A percentile compares a stretch with the other conserved stretches of the same genome.
Evolutionary conservation across 2,113 vertebrate genomes (phyloP).

Genomic region (Morone saxatilis): DNA sequence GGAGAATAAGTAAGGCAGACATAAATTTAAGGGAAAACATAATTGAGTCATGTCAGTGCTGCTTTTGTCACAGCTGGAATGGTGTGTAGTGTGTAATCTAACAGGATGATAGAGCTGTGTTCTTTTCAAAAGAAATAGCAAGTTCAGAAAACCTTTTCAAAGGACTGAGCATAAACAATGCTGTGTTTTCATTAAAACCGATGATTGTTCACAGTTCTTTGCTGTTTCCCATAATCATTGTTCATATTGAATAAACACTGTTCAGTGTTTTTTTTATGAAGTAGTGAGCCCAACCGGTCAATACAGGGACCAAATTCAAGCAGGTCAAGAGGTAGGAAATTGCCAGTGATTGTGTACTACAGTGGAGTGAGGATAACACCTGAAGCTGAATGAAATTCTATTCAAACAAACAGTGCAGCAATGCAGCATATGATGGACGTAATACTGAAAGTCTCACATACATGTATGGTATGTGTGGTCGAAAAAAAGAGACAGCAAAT

Average conservation of each 20-base stretch:
- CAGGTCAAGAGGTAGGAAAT: neutral
- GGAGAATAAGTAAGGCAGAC: conserved; percentile 3
- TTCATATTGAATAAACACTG: neutral
- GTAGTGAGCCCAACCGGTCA: neutral
- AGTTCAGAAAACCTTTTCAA: no score
- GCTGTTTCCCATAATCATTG: neutral
- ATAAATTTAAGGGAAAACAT: neutral
- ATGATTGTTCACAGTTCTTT: no score
- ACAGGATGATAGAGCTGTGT: no score
- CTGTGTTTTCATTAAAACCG: neutral
- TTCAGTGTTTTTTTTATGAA: neutral
- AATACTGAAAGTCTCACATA: neutral
- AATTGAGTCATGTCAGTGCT: neutral
- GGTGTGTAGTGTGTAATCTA: neutral
- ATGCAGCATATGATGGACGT: neutral
- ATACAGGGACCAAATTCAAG: neutral
- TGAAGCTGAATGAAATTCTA: neutral
- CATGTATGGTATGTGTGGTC: neutral
- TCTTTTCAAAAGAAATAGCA: no score
- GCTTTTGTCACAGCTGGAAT: neutral
- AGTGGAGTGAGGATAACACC: neutral
- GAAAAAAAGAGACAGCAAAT: neutral
- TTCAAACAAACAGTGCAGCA: neutral
- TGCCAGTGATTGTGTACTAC: no score
- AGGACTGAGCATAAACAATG: no score